Percentiles rank a stretch among this genome's conserved stretches.
phyloP scores from a whole-genome alignment of 2,888 invertebrate species.

The Phalera bucephala region DNA sequence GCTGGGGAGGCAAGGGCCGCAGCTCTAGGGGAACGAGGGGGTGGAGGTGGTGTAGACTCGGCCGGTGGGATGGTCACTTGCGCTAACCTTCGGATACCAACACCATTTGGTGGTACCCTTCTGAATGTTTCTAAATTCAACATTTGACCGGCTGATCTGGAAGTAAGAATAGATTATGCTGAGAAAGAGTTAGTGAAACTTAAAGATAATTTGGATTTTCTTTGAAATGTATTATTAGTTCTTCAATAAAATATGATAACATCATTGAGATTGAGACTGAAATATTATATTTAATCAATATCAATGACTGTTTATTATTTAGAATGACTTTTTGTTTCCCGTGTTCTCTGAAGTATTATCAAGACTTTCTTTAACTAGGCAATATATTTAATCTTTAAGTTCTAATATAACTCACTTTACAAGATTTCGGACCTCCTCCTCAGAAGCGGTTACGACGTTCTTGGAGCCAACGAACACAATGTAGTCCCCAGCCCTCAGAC shows the following conservation, averaged over 20 bases:
- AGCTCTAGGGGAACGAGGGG: conserved; percentile 65
- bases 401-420: conserved; percentile 85
- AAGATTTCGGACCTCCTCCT: conserved; percentile 85
- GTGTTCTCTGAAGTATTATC: too few relatives aligned
- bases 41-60: conserved; percentile 70
- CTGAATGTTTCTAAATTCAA: conserved; percentile 89
- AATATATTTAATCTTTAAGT: too few relatives aligned
- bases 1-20: conserved; percentile 65
- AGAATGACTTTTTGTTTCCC: too few relatives aligned
- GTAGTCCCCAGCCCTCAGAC: conserved; percentile 92
- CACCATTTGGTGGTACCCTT: conserved; percentile 75
- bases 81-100: conserved; percentile 48
- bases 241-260: too few relatives aligned
- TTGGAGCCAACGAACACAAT: conserved; percentile 94
- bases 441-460: conserved; percentile 92
- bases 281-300: too few relatives aligned
- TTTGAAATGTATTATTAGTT: too few relatives aligned
- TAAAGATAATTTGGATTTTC: too few relatives aligned
- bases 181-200: too few relatives aligned
- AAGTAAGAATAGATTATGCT: conserved; percentile 30
- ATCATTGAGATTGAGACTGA: too few relatives aligned
- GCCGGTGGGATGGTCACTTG: conserved; percentile 58
- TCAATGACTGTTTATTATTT: too few relatives aligned
- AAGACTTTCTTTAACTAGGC: too few relatives aligned
- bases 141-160: conserved; percentile 87